Base-by-base conservation (phyloP, 2,888 invertebrate species). In the Rotaria sp. region DNA sequence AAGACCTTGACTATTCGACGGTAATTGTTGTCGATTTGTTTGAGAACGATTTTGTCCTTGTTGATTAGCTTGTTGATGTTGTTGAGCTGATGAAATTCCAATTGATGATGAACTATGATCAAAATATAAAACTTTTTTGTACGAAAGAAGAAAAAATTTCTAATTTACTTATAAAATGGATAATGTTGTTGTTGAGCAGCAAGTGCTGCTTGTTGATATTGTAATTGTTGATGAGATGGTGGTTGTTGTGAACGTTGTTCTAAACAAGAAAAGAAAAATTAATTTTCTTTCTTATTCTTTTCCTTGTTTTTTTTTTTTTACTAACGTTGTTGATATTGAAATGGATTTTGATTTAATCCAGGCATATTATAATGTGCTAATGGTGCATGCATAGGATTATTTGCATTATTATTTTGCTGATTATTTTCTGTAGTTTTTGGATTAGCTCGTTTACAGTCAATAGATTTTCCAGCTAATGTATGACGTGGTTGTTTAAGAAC, bases 381-480 rank as follows among this genome's bases (percentile, higher is more conserved):
- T 35, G 67, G 67, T 67, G 67, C 67, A 35, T 80, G 80, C 80
- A 45, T 41, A 45, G 41, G 45, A 80, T 80, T 41, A 35, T 67
- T 67, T 67, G 5, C 35, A 35, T 67, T 67, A 35, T 67, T 67
- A 80, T 45, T 80, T 41, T 41, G 45, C 15, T 80, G 41, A 80
- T 80, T 80, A n/a, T 80, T 80, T 15, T 80, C 80, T 80, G 80
- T 80, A n/a, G 26, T 80, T 45, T 80, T 80, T 45, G 80, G 80
- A 45, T 80, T 80, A 3, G 80, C 80, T 45, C 80, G 80, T 45
- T 80, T 80, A 45, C 80, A 80, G 45, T 80, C 80, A 80, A 80
- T 45, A 2, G 41, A 10, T 45, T 59, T 48, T 26, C 59, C 85
- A 85, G 15, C 59, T 13, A 85, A 35, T 55, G 57, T 85, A 45